phyloP scores from a whole-genome alignment of 2,113 vertebrate species.

The Phoxinus phoxinus region DNA sequence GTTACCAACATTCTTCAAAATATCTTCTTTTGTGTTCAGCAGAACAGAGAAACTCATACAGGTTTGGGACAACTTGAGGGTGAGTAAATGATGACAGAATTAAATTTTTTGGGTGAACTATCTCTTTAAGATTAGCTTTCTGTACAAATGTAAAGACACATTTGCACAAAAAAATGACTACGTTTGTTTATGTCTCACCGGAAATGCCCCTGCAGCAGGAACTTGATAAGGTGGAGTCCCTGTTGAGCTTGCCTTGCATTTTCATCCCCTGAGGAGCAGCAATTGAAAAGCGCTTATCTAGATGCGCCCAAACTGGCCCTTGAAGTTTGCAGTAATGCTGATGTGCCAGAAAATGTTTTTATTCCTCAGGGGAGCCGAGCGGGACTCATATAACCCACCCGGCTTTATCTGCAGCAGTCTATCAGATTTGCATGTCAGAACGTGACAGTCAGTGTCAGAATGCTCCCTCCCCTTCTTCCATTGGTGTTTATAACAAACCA shows the following conservation, averaged over 20 bases:
- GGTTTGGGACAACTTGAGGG: background rate
- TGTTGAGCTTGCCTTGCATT: conserved; percentile 29
- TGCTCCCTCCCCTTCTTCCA: background rate
- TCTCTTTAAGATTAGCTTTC: conserved; percentile 11
- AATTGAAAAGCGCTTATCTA: conserved; percentile 46
- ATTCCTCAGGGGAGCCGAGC: background rate
- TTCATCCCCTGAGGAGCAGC: conserved; percentile 19
- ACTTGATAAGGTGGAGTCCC: conserved; percentile 53
- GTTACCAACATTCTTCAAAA: background rate
- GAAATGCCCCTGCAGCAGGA: conserved; percentile 49
- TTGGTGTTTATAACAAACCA: conserved; percentile 34
- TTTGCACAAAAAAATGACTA: conserved; percentile 21
- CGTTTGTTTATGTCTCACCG: conserved; percentile 34
- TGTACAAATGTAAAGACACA: conserved; percentile 32
- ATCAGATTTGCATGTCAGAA: conserved; percentile 50
- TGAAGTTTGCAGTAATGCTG: conserved; percentile 42
- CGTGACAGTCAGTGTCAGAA: conserved; percentile 30
- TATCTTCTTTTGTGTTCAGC: background rate
- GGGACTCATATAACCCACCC: conserved; percentile 38
- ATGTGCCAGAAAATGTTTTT: conserved; percentile 38
- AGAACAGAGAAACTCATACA: background rate
- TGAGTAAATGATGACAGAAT: background rate
- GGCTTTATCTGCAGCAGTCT: conserved; percentile 36
- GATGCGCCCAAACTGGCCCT: conserved; percentile 19
- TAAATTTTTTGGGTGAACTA: too few species aligned